A percentile compares a stretch with the other conserved stretches of the same genome.
phyloP scores from a whole-genome alignment of 1,140 invertebrate genomes.

The Ceratosolen fusciceps region DNA sequence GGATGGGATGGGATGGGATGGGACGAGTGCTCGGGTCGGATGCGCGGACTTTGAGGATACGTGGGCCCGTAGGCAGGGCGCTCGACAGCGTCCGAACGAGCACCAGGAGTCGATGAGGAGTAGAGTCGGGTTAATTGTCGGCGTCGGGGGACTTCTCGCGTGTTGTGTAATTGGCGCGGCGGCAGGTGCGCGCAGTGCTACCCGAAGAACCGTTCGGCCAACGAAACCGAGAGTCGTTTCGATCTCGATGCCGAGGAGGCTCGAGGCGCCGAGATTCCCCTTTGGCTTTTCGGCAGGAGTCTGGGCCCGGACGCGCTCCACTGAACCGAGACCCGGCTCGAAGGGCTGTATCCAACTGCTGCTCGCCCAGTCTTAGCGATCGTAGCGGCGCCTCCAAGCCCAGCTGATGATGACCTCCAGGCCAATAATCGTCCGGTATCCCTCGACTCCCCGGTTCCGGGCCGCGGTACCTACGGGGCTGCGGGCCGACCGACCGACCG shows the following conservation, averaged over 20 bases:
- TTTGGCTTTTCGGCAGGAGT: not conserved
- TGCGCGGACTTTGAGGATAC: too few species aligned
- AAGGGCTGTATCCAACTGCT: not conserved
- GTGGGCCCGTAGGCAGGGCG: too few species aligned
- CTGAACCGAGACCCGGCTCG: not conserved
- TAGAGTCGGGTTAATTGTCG: not conserved
- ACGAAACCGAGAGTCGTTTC: slow-evolving; percentile 50
- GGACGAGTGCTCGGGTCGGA: too few species aligned
- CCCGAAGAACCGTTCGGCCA: slow-evolving; percentile 41
- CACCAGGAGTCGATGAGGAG: not conserved
- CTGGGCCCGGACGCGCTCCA: not conserved
- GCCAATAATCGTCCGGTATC: not conserved
- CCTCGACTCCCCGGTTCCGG: not conserved
- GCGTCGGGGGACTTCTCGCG: not conserved
- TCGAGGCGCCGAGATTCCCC: not conserved
- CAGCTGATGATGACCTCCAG: not conserved
- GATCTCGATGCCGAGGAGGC: slow-evolving; percentile 46
- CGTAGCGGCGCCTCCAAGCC: not conserved
- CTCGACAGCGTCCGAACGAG: too few species aligned
- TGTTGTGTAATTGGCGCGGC: not conserved
- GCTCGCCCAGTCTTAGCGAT: not conserved
- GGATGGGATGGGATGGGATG: too few species aligned
- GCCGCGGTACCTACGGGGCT: too few species aligned
- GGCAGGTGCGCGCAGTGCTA: not conserved
- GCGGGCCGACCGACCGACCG: too few species aligned